Conservation (phyloP, 37 sponge, comb jelly and placozoan species). For the Haliclona indistincta region DNA sequence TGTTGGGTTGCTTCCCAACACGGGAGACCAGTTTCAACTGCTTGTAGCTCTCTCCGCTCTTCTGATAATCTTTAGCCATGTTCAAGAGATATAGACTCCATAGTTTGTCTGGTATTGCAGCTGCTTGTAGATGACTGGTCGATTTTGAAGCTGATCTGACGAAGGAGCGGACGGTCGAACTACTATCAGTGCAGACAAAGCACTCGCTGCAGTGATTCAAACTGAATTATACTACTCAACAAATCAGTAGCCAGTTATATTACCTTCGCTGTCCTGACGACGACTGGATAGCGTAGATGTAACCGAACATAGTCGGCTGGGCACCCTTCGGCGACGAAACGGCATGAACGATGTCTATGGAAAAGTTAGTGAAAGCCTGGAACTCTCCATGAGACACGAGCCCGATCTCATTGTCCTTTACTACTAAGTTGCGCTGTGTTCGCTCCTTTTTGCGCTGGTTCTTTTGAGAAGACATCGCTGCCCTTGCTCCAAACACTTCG, state of each 20-base stretch:
- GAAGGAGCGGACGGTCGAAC: neutral
- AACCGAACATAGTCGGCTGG: neutral
- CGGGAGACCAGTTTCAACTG: neutral
- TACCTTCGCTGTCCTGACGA: neutral
- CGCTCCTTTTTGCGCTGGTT: neutral
- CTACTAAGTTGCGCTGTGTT: neutral
- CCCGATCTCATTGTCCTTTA: conserved; percentile 4
- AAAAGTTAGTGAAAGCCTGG: conserved; percentile 12
- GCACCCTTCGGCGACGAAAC: neutral
- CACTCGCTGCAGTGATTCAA: neutral
- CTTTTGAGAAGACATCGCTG: neutral
- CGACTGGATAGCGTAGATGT: neutral
- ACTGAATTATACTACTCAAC: neutral
- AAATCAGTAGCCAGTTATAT: neutral
- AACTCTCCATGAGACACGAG: conserved; percentile 9
- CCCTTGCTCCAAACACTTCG: neutral
- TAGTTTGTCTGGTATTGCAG: neutral
- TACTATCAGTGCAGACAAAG: neutral
- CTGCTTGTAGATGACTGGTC: neutral
- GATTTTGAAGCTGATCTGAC: neutral
- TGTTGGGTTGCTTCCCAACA: neutral
- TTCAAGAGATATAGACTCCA: neutral
- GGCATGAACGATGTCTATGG: neutral
- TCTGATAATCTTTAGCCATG: neutral
- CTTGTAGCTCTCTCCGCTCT: neutral